Conservation (phyloP, 2,797 vertebrate genomes). For the Allobates femoralis region DNA sequence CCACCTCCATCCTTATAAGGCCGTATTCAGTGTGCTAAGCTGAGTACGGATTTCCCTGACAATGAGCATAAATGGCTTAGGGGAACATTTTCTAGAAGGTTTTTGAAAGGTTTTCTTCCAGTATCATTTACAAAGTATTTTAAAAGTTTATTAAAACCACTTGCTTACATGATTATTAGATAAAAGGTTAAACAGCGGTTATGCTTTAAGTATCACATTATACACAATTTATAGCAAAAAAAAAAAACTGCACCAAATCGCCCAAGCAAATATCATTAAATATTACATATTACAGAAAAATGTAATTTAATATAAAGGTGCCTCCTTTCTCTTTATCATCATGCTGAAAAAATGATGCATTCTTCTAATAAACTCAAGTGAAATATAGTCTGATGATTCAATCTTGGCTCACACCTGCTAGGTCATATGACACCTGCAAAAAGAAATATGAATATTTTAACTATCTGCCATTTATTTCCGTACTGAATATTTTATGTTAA, state of each 20-base stretch:
- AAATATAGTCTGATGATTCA: conserved; percentile 16
- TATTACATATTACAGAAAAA: neutral
- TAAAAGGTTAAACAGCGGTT: too few species aligned
- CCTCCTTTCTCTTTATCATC: neutral
- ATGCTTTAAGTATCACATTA: too few species aligned
- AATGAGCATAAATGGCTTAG: too few species aligned
- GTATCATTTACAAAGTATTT: too few species aligned
- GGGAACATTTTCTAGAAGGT: too few species aligned
- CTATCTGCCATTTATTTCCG: conserved; percentile 29
- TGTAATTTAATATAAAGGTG: neutral
- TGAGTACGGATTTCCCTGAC: too few species aligned
- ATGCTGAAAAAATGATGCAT: neutral
- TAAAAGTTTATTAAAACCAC: too few species aligned
- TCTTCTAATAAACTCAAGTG: conserved; percentile 21
- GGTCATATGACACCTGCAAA: conserved; percentile 33
- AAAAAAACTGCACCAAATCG: neutral
- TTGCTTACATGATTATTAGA: too few species aligned
- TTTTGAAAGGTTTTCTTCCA: too few species aligned
- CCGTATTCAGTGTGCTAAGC: too few species aligned
- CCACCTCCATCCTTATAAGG: too few species aligned
- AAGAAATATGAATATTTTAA: conserved; percentile 41
- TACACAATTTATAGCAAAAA: too few species aligned
- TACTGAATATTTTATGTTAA: conserved; percentile 39
- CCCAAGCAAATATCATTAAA: neutral
- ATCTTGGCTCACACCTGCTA: conserved; percentile 47